These are phyloP conservation scores for Mionectes macconnelli DNA, from an alignment of 2,113 vertebrate species.

Conservation along the genomic window DNA sequence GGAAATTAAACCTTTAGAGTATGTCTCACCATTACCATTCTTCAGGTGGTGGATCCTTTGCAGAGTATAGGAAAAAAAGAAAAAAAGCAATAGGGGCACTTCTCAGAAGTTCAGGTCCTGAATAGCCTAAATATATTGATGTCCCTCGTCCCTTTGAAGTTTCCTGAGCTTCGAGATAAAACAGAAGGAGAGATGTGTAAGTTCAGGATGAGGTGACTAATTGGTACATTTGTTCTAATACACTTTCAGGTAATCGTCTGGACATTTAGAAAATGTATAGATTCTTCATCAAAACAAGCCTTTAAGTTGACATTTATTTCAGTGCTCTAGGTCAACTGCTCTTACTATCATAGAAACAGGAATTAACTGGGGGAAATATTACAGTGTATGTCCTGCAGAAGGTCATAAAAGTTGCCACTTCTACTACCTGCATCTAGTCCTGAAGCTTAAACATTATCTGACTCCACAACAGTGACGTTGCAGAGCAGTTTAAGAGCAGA, in stretches of 20 bases:
- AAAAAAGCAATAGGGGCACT: fast-evolving
- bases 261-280: not conserved
- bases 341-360: not conserved
- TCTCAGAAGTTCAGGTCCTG: not conserved
- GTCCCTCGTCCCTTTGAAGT: not conserved
- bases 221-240: not conserved
- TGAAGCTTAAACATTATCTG: not conserved
- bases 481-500: not conserved
- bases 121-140: not conserved
- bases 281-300: not conserved
- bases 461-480: not conserved
- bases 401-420: not conserved
- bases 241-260: not conserved
- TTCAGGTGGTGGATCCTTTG: not conserved
- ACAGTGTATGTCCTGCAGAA: not conserved
- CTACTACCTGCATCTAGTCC: not conserved
- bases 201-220: not conserved
- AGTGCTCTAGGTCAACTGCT: not conserved
- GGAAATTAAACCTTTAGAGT: not conserved
- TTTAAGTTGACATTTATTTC: not conserved
- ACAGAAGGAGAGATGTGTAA: not conserved
- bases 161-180: not conserved
- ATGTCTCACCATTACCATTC: not conserved
- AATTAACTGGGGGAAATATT: not conserved
- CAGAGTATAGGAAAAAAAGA: not conserved